Percentiles rank a stretch among this genome's conserved stretches.
Evolutionary conservation across 2,113 vertebrate genomes (phyloP).

Genomic region (Rissa tridactyla): DNA sequence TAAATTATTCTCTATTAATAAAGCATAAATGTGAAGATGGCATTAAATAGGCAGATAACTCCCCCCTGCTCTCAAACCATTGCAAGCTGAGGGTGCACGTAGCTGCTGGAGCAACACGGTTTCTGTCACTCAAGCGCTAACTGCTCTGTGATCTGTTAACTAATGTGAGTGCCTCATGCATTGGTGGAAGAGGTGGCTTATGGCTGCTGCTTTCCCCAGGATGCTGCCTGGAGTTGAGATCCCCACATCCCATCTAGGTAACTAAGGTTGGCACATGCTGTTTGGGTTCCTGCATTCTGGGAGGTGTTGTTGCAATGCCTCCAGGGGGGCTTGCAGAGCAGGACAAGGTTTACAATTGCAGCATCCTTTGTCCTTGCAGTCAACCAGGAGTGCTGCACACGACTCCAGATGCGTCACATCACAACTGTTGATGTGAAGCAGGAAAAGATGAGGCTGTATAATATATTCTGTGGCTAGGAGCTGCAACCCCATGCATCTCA

Average conservation of each 20-base stretch:
- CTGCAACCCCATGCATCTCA: background rate
- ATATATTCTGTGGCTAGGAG: fast-evolving
- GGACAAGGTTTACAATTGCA: background rate
- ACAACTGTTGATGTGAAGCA: background rate
- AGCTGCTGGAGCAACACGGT: background rate
- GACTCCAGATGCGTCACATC: background rate
- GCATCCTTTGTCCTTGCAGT: background rate
- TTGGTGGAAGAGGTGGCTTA: background rate
- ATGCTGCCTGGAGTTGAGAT: background rate
- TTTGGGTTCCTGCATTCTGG: background rate
- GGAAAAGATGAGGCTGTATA: background rate
- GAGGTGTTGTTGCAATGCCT: background rate
- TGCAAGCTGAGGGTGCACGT: background rate
- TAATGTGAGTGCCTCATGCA: background rate
- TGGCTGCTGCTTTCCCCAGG: background rate
- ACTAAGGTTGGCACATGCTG: background rate
- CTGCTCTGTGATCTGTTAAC: background rate
- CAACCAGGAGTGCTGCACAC: background rate
- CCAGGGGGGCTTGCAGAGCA: background rate
- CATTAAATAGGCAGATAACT: background rate
- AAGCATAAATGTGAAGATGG: background rate
- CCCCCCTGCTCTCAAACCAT: background rate
- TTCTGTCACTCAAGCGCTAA: background rate
- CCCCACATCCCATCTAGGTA: too few species aligned
- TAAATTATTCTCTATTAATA: background rate